Evolutionary conservation across 2,797 vertebrate genomes (phyloP).

Genomic region (Margarornis squamiger): DNA sequence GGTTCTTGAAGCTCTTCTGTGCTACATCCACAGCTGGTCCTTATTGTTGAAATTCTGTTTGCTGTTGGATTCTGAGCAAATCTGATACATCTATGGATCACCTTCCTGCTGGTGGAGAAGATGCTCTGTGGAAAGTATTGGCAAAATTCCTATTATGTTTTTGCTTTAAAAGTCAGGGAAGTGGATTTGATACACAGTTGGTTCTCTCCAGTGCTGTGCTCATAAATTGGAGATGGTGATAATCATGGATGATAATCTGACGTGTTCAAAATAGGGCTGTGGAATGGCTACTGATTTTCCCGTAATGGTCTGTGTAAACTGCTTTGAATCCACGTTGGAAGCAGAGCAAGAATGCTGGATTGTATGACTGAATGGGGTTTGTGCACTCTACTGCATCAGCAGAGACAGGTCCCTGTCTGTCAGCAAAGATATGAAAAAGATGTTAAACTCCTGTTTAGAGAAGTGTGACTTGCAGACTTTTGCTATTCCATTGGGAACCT

Average conservation of each 20-base stretch:
- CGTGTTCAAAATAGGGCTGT: not conserved
- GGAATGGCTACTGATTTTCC: not conserved
- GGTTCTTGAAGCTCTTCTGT: not conserved
- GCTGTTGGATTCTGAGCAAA: not conserved
- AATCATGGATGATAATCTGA: not conserved
- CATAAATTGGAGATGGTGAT: not conserved
- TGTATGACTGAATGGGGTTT: accelerated
- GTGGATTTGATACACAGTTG: not conserved
- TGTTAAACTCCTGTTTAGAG: not conserved
- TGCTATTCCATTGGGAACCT: not conserved
- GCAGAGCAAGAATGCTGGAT: not conserved
- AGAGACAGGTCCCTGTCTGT: not conserved
- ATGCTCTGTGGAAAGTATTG: not conserved
- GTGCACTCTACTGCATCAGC: not conserved
- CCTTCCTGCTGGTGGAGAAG: not conserved
- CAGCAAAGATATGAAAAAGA: not conserved
- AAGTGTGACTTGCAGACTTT: not conserved
- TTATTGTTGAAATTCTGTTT: not conserved
- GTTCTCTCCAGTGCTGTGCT: not conserved
- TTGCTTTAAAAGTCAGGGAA: not conserved
- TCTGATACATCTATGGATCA: accelerated
- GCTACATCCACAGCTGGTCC: not conserved
- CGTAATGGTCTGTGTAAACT: not conserved
- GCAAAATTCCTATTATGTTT: not conserved
- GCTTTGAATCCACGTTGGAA: not conserved